Base-by-base conservation (phyloP, 30 jellyfish, hydroid and myxozoan genomes). In the Hydractinia echinata region DNA sequence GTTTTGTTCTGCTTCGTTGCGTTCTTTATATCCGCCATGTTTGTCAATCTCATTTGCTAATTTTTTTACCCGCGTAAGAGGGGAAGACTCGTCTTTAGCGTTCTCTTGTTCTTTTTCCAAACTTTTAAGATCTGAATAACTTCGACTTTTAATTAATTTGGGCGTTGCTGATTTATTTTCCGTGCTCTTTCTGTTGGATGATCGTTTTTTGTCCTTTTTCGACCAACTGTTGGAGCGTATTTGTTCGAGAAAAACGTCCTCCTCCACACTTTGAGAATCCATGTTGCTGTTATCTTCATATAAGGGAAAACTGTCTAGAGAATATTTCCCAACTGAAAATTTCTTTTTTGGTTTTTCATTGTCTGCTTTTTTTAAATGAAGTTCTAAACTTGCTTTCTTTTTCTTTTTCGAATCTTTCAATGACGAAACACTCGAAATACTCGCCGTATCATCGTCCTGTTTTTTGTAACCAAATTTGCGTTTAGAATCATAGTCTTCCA, bases 111-210 rank as follows among this genome's bases (percentile, higher is more conserved):
- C 87, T 53, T 20, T 30, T 80, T 50, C 87, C 44, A 68, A 80
- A 19, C 84, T 60, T 58, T 64, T 53, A 4, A 80, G 16, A n/a
- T 80, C 87, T 4, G 87, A 61, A 48, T 21, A 53, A 80, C 87
- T 80, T 51, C 69, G 66, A 21, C 87, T 77, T 60, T 77, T 77
- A 14, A 30, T 64, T 19, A 64, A 16, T 54, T 77, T 77, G 51
- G 51, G 51, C 39, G 51, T 61, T 77, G 51, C 8, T 16, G 84
- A 54, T 21, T 80, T 64, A n/a, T 80, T 80, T 15, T 20, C 20
- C 4, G 53, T 60, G 84, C 51, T 48, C 56, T 80, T 80, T 7
- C 52, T 30, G 14, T 1, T 19, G 7, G 87, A 62, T 7, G 66
- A 66, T 49, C 87, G 67, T 5, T 64, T 52, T 21, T 16, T 80